Conservation (phyloP, 2,888 invertebrate species). For the Sinopyrophorus schimmeli region DNA sequence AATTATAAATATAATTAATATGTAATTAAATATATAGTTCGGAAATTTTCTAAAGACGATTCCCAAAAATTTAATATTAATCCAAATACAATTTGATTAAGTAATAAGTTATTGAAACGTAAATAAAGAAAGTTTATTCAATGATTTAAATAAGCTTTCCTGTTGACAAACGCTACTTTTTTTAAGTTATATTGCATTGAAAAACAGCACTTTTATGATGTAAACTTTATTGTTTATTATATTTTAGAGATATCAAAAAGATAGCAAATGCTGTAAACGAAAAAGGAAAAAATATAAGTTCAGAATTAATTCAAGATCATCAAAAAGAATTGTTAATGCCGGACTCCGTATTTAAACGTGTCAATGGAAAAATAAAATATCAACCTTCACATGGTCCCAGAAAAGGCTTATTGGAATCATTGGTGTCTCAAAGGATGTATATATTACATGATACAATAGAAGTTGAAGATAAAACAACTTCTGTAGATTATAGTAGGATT, state of each 20-base stretch:
- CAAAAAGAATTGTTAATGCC: conserved; percentile 69
- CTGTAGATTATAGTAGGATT: conserved; percentile 60
- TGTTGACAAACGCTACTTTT: too few relatives aligned
- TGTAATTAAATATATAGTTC: too few relatives aligned
- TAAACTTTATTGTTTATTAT: too few relatives aligned
- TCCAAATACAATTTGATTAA: too few relatives aligned
- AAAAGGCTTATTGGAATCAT: conserved; percentile 56
- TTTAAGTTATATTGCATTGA: too few relatives aligned
- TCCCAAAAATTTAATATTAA: too few relatives aligned
- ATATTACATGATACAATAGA: conserved; percentile 75
- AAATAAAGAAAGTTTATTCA: too few relatives aligned
- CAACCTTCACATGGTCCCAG: conserved; percentile 53
- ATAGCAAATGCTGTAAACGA: conserved; percentile 43
- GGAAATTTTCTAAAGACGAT: too few relatives aligned
- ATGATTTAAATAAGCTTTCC: too few relatives aligned
- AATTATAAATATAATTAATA: too few relatives aligned
- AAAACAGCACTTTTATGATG: too few relatives aligned
- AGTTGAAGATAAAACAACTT: conserved; percentile 67
- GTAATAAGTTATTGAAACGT: too few relatives aligned
- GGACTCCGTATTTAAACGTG: conserved; percentile 70
- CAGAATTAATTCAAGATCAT: conserved; percentile 58
- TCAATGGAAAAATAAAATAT: conserved; percentile 65
- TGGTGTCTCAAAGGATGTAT: conserved; percentile 67
- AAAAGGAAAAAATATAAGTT: conserved; percentile 53
- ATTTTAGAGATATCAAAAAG: conserved; percentile 61